These are phyloP conservation scores for Helogale parvula DNA, from an alignment of 2,113 vertebrate genomes.

Conservation along the genomic window DNA sequence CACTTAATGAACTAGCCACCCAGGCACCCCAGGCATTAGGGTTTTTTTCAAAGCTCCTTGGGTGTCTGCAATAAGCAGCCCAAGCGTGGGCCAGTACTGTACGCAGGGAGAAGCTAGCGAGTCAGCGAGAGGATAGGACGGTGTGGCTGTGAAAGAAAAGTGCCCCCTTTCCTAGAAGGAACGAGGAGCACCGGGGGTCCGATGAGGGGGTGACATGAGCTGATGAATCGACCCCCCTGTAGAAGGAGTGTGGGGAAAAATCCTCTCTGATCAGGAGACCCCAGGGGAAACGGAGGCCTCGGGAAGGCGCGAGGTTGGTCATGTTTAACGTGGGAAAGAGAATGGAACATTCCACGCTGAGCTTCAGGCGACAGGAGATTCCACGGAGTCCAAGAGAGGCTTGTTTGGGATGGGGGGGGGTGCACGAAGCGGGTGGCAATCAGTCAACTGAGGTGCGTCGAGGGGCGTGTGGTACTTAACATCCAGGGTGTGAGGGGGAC, in stretches of 20 bases:
- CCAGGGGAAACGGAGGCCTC: background rate
- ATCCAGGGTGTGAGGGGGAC: background rate
- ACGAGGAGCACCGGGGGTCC: background rate
- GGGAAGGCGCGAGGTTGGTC: background rate
- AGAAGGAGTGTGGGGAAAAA: background rate
- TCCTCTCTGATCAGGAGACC: background rate
- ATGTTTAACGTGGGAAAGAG: background rate
- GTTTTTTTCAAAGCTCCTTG: background rate
- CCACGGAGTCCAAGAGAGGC: background rate
- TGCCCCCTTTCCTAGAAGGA: background rate
- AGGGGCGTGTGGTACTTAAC: rapidly evolving
- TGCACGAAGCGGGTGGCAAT: rapidly evolving
- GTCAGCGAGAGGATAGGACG: background rate
- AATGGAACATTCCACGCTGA: background rate
- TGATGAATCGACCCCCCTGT: background rate
- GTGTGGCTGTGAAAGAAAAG: background rate
- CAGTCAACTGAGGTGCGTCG: background rate
- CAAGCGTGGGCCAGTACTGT: background rate
- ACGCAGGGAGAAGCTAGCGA: background rate
- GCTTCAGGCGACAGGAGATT: background rate
- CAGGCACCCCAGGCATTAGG: too few relatives aligned
- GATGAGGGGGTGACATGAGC: rapidly evolving
- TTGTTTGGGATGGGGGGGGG: background rate
- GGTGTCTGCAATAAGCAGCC: background rate
- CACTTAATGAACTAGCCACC: too few relatives aligned